Evolutionary conservation across 2,888 invertebrate species (phyloP).

Genomic region (Cecidostiba fungosa): DNA sequence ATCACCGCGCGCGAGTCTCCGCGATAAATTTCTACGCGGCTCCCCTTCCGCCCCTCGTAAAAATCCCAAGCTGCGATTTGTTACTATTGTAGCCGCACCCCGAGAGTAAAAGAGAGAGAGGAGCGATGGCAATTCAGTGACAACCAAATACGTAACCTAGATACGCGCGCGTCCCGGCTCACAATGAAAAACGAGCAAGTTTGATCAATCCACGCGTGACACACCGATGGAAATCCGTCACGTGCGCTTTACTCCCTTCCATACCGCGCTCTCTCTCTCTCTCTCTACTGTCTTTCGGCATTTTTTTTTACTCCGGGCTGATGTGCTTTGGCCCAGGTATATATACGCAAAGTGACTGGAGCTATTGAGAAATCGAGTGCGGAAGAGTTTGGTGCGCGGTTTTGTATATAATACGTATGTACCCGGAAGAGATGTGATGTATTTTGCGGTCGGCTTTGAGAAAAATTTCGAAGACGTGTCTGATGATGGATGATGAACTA

Average conservation of each 20-base stretch:
- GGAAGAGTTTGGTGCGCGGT: background rate
- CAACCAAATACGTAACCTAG: constrained; percentile 58
- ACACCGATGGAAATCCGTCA: constrained; percentile 70
- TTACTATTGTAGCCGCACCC: constrained; percentile 60
- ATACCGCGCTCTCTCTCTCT: too few species aligned
- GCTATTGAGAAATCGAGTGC: background rate
- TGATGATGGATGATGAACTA: background rate
- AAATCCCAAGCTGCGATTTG: constrained; percentile 63
- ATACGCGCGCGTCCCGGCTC: background rate
- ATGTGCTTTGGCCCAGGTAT: background rate
- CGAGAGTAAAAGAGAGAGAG: constrained; percentile 5
- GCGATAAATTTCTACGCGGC: constrained; percentile 31
- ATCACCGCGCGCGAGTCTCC: constrained; percentile 16
- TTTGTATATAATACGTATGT: too few species aligned
- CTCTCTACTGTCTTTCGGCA: background rate
- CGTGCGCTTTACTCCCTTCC: constrained; percentile 34
- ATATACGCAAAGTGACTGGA: background rate
- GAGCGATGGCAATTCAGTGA: constrained; percentile 48
- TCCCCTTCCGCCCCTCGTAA: constrained; percentile 38
- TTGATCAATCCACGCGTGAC: constrained; percentile 69
- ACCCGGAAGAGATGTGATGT: background rate
- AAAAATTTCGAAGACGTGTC: background rate
- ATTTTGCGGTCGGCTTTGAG: background rate
- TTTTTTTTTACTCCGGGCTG: background rate
- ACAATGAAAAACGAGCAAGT: constrained; percentile 64